Base-by-base conservation (phyloP, 2,888 invertebrate species). In the Amiota mariae region DNA sequence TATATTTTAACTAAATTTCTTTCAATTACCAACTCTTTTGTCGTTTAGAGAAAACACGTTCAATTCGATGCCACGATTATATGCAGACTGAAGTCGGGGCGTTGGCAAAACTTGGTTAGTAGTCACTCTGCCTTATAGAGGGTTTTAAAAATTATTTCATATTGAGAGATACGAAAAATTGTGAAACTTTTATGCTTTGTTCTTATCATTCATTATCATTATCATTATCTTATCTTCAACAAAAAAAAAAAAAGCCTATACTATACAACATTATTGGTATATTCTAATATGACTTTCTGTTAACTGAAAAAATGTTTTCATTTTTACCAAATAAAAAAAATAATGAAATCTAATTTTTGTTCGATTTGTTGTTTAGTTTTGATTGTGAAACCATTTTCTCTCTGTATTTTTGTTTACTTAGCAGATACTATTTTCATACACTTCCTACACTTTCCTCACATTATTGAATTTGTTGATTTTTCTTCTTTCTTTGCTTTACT, bases 41-140 rank as follows among this genome's bases (percentile, higher is more conserved):
- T 74, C 76, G 36, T 36, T 51, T 46, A 75, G 75, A 78, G 80
- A 78, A 85, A 86, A 86, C 75, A 85, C 85, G 85, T 88, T 85
- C 81, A 84, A 80, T 79, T 76, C 80, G 77, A 84, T 79, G 81
- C 81, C 84, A 82, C 83, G 85, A 78, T 81, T 80, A 80, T 77
- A 79, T 85, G 73, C 20, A 79, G 82, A 88, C 88, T 88, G 79
- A 87, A 85, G 77, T 79, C 80, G 81, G 79, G 80, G 81, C 81
- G 83, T 82, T 81, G 80, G 79, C 80, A 76, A 78, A 79, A 78
- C 70, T 74, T 72, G 71, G 73, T 63, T 70, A 36, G 70, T 71
- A 73, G 68, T 72, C 76, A 56, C 72, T 71, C 6, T 36, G 36
- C 36, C 36, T 6, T 6, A 36, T 36, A 36, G 36, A 36, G 36